phyloP scores from a whole-genome alignment of 2,797 vertebrate genomes.

The Brachyrhaphis roseni region DNA sequence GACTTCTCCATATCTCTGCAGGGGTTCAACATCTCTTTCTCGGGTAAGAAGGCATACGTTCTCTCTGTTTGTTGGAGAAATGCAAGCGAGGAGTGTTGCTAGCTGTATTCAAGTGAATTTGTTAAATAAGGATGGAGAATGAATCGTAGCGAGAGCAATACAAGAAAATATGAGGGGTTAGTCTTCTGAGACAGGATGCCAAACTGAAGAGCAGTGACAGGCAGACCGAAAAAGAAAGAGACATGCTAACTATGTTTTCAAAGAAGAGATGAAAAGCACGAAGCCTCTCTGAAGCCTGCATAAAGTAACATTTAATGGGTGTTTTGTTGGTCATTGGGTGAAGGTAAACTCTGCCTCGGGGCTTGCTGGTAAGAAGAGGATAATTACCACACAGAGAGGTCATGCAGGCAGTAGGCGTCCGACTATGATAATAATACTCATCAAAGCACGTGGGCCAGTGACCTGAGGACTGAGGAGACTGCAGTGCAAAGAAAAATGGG shows the following conservation, averaged over 20 bases:
- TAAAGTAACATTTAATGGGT: conserved; percentile 56
- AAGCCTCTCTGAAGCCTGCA: conserved; percentile 48
- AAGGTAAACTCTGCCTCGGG: conserved; percentile 55
- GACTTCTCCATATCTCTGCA: conserved; percentile 85
- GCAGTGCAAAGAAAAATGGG: conserved; percentile 40
- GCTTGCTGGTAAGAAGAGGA: conserved; percentile 56
- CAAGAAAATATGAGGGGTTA: conserved; percentile 19
- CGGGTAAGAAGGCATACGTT: conserved; percentile 60
- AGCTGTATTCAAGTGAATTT: conserved; percentile 2
- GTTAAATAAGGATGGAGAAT: conserved; percentile 16
- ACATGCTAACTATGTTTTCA: conserved; percentile 12
- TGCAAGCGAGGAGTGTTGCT: background rate
- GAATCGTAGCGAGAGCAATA: conserved; percentile 9
- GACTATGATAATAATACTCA: conserved; percentile 63
- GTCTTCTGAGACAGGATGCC: conserved; percentile 24
- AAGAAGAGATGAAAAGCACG: conserved; percentile 62
- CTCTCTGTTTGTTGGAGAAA: conserved; percentile 27
- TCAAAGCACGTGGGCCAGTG: conserved; percentile 66
- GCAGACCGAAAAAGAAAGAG: conserved; percentile 21
- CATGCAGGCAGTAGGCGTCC: conserved; percentile 60
- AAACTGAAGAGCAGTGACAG: conserved; percentile 21
- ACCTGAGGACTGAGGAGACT: conserved; percentile 38
- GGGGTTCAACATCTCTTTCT: conserved; percentile 85
- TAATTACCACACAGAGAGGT: conserved; percentile 72
- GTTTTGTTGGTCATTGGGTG: conserved; percentile 60